A percentile compares a stretch with the other conserved stretches of the same genome.
phyloP scores from a whole-genome alignment of 1,140 invertebrate genomes.

The Aleiodes sp. region DNA sequence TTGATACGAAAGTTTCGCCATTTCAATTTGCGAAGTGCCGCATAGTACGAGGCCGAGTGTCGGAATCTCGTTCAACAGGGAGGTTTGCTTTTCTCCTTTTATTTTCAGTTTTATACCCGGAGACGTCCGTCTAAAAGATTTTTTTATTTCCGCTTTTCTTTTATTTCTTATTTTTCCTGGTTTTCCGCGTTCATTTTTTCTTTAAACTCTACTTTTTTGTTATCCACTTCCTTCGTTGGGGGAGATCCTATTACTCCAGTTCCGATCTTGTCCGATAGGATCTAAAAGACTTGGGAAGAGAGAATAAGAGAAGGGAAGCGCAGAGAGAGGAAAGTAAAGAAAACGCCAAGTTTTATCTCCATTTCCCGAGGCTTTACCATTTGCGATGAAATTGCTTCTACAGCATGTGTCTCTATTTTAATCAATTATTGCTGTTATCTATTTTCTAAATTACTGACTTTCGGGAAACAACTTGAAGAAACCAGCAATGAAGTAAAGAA shows the following conservation, averaged over 20 bases:
- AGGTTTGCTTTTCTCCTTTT: background rate
- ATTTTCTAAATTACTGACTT: background rate
- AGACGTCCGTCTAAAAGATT: background rate
- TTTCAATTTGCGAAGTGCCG: conserved; percentile 16
- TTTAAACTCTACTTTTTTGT: background rate
- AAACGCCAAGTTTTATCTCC: conserved; percentile 12
- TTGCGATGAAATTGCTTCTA: conserved; percentile 14
- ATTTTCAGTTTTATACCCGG: conserved; percentile 3
- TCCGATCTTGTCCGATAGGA: conserved; percentile 15
- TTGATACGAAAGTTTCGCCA: conserved; percentile 14
- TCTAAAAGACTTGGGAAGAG: background rate
- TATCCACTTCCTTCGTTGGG: background rate
- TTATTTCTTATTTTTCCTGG: background rate
- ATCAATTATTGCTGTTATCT: background rate
- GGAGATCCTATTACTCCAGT: conserved; percentile 15
- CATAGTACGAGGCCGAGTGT: background rate
- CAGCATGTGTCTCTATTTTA: conserved; percentile 9
- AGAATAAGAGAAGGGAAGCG: background rate
- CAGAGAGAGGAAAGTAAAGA: background rate
- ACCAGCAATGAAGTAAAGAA: no score
- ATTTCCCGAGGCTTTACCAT: conserved; percentile 13
- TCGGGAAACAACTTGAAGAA: no score
- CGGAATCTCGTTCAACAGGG: conserved; percentile 7
- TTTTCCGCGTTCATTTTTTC: background rate
- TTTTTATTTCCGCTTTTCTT: conserved; percentile 9